These are phyloP conservation scores for Eupithecia dodoneata DNA, from an alignment of 2,888 invertebrate genomes.

Conservation along the genomic window DNA sequence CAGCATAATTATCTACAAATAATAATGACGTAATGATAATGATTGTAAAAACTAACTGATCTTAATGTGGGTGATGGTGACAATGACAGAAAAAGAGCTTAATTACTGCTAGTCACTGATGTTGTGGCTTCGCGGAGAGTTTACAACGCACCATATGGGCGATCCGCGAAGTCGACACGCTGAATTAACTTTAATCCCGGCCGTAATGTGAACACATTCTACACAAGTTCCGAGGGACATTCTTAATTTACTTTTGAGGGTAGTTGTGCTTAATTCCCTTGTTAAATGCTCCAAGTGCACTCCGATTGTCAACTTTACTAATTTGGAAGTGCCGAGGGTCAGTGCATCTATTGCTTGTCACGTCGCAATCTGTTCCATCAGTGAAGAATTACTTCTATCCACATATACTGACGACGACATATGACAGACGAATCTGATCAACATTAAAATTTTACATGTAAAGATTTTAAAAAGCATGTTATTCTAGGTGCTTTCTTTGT, in stretches of 20 bases:
- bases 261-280: conserved; percentile 39
- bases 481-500: too few relatives aligned
- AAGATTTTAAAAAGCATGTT: too few relatives aligned
- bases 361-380: background rate
- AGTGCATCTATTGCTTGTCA: conserved; percentile 1
- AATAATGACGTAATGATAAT: background rate
- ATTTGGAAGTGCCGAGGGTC: conserved; percentile 13
- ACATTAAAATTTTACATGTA: too few relatives aligned
- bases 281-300: conserved; percentile 27
- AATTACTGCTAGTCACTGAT: background rate
- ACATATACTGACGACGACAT: too few relatives aligned
- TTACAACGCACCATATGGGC: conserved; percentile 71
- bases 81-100: background rate
- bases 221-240: conserved; percentile 55
- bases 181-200: conserved; percentile 74
- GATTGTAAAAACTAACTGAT: background rate
- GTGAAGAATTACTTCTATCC: background rate
- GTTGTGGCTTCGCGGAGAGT: conserved; percentile 36
- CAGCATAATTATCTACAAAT: background rate
- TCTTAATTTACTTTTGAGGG: conserved; percentile 45
- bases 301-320: conserved; percentile 16
- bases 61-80: too few relatives aligned
- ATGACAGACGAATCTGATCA: too few relatives aligned
- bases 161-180: conserved; percentile 67
- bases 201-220: conserved; percentile 72